Conservation (phyloP, 2,113 vertebrate species). For the Bettongia penicillata region DNA sequence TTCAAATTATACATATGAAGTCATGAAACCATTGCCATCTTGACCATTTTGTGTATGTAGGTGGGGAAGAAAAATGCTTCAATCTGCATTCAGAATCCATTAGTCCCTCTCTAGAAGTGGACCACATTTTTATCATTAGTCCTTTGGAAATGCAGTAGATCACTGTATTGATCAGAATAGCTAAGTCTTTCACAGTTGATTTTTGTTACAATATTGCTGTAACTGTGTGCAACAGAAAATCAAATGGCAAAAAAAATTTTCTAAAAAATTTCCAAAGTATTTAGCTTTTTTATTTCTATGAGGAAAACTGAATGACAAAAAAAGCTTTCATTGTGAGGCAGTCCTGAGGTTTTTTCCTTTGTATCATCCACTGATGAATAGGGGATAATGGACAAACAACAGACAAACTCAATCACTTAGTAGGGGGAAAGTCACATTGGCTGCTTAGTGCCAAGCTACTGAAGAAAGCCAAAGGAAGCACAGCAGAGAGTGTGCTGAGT, state of each 20-base stretch:
- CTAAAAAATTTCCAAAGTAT: not conserved
- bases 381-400: not conserved
- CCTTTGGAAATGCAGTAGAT: not conserved
- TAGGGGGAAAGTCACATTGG: not conserved
- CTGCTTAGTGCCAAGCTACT: not conserved
- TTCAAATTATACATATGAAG: not conserved
- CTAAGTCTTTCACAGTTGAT: not conserved
- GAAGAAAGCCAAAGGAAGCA: not conserved
- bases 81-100: not conserved
- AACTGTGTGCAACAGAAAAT: not conserved
- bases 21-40: not conserved
- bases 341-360: not conserved
- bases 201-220: not conserved
- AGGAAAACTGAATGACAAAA: not conserved
- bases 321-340: not conserved
- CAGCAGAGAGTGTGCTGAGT: not conserved
- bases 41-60: not conserved
- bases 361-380: not conserved
- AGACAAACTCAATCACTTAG: not conserved
- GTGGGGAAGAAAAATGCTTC: not conserved
- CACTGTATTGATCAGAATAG: not conserved
- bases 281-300: not conserved
- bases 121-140: not conserved
- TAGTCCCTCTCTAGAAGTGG: not conserved
- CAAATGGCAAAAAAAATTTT: not conserved